A percentile compares a stretch with the other conserved stretches of the same genome.
Evolutionary conservation across 2,888 invertebrate species (phyloP).

Genomic region (Ptilodon capucinus): DNA sequence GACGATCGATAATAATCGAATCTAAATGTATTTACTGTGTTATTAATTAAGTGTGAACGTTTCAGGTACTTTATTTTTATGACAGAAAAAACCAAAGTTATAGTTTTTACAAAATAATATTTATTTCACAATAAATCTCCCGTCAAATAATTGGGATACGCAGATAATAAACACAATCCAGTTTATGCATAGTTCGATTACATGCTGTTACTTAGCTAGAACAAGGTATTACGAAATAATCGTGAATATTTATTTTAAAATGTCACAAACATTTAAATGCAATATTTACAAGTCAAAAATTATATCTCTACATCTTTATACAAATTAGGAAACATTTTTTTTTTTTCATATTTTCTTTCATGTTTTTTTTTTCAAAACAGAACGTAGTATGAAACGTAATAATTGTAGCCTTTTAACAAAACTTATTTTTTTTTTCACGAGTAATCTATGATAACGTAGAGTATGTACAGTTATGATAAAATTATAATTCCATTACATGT

Average conservation of each 20-base stretch:
- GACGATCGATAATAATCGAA: no score
- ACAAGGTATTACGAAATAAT: slow-evolving; percentile 50
- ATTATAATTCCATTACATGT: slow-evolving; percentile 34
- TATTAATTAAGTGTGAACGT: no score
- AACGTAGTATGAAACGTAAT: slow-evolving; percentile 50
- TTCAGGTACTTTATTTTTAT: no score
- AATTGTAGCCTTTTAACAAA: slow-evolving; percentile 46
- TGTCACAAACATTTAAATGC: slow-evolving; percentile 78
- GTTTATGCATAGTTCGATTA: slow-evolving; percentile 63
- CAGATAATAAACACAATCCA: slow-evolving; percentile 69
- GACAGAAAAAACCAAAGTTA: slow-evolving; percentile 14
- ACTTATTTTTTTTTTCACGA: slow-evolving; percentile 42
- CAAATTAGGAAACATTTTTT: slow-evolving; percentile 47
- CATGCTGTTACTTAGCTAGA: slow-evolving; percentile 61
- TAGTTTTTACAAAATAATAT: slow-evolving; percentile 65
- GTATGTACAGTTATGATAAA: slow-evolving; percentile 52
- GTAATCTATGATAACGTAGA: slow-evolving; percentile 20
- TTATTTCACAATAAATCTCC: slow-evolving; percentile 65
- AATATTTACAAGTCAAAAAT: slow-evolving; percentile 69
- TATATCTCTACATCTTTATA: slow-evolving; percentile 54
- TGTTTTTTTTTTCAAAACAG: slow-evolving; percentile 57
- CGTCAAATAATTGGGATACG: slow-evolving; percentile 48
- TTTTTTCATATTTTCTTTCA: slow-evolving; percentile 40
- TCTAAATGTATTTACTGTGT: no score
- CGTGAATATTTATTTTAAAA: slow-evolving; percentile 44